Percentiles rank a stretch among this genome's conserved stretches.
phyloP scores from a whole-genome alignment of 2,797 vertebrate species.

The Neomorphus geoffroyi region DNA sequence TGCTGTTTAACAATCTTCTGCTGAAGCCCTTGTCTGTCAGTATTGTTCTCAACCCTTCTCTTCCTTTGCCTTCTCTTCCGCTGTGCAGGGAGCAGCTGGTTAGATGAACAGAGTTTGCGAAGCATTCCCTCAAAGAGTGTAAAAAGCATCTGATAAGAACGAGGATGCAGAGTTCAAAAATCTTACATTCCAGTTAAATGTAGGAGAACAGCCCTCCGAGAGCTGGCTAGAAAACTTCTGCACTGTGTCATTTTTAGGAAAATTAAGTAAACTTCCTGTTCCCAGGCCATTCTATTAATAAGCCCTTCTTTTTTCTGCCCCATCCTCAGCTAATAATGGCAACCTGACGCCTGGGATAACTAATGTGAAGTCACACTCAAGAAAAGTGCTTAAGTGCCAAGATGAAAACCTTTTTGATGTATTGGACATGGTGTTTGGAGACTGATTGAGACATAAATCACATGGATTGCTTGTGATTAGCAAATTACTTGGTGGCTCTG shows the following conservation, averaged over 20 bases:
- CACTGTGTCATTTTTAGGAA: neutral
- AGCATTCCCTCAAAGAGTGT: neutral
- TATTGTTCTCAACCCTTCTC: neutral
- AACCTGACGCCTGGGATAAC: neutral
- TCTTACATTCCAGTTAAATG: neutral
- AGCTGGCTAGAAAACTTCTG: neutral
- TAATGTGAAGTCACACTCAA: neutral
- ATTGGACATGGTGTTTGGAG: neutral
- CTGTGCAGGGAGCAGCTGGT: accelerated
- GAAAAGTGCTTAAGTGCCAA: neutral
- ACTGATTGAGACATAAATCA: slow-evolving; percentile 32
- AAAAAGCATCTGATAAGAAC: accelerated
- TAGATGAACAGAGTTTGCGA: neutral
- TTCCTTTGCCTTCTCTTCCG: neutral
- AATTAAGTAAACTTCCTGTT: slow-evolving; percentile 39
- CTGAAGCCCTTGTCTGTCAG: neutral
- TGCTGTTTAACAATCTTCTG: slow-evolving; percentile 24
- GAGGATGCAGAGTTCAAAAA: neutral
- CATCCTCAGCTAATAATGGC: neutral
- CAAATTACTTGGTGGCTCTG: neutral
- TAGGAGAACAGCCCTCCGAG: neutral
- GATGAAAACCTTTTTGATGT: neutral
- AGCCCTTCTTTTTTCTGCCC: neutral
- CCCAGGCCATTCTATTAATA: slow-evolving; percentile 52
- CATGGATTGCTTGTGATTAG: neutral